These are phyloP conservation scores for Molanna angustata DNA, from an alignment of 2,888 invertebrate genomes.

Conservation along the genomic window DNA sequence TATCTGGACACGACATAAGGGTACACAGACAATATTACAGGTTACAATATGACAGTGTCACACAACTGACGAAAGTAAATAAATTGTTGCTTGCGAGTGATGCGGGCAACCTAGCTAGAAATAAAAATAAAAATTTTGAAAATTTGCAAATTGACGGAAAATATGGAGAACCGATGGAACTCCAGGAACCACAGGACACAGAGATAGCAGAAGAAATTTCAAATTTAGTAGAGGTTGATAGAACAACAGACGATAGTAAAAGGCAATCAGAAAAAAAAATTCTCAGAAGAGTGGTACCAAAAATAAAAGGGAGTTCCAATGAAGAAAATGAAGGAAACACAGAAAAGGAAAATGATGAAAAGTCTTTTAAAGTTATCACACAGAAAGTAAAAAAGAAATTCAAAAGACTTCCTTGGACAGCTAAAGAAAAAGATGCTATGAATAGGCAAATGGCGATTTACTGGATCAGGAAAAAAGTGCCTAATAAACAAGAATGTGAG, in stretches of 20 bases:
- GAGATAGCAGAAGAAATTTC: constrained; percentile 35
- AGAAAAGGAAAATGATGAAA: not conserved
- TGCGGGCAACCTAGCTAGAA: too few relatives aligned
- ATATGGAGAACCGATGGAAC: too few relatives aligned
- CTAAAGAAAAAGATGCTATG: constrained; percentile 12
- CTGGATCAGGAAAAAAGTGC: constrained; percentile 10
- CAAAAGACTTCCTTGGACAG: not conserved
- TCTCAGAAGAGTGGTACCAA: not conserved
- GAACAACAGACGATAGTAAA: not conserved
- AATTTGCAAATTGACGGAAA: too few relatives aligned
- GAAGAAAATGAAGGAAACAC: not conserved
- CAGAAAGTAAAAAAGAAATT: not conserved
- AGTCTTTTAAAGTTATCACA: not conserved
- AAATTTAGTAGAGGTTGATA: constrained; percentile 32
- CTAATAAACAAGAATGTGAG: constrained; percentile 13
- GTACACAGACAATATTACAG: constrained; percentile 5
- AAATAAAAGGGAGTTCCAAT: too few relatives aligned
- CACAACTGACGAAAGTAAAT: too few relatives aligned
- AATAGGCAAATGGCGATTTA: constrained; percentile 9
- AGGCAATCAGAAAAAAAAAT: not conserved
- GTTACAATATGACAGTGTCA: too few relatives aligned
- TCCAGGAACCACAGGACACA: too few relatives aligned
- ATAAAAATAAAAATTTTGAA: too few relatives aligned
- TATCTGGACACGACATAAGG: constrained; percentile 4
- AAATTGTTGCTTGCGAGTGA: too few relatives aligned